These are phyloP conservation scores for Drosophila pseudotakahashii DNA, from an alignment of 2,888 invertebrate species.

Conservation along the genomic window DNA sequence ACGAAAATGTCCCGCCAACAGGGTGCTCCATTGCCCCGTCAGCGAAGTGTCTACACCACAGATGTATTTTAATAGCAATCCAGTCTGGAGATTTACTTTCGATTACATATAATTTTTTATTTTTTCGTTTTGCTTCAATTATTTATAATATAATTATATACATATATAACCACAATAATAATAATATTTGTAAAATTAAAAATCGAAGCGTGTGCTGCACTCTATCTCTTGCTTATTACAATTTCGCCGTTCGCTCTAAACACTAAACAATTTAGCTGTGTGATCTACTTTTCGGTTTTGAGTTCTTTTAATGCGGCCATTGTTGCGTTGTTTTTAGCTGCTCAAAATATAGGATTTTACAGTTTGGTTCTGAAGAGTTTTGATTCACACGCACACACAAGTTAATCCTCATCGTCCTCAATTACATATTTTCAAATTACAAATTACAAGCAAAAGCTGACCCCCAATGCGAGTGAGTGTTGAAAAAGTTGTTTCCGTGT, in stretches of 20 bases:
- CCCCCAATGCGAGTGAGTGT: slow-evolving; percentile 45
- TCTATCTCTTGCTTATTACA: slow-evolving; percentile 68
- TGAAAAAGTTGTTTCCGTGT: slow-evolving; percentile 45
- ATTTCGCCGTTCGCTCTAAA: slow-evolving; percentile 59
- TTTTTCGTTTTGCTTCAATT: slow-evolving; percentile 78
- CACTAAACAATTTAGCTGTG: slow-evolving; percentile 67
- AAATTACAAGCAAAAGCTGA: slow-evolving; percentile 66
- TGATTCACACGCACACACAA: slow-evolving; percentile 43
- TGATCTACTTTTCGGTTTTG: slow-evolving; percentile 24
- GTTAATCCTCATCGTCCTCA: slow-evolving; percentile 11
- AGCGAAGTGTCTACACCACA: slow-evolving; percentile 84
- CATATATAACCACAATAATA: slow-evolving; percentile 82
- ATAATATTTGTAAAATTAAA: slow-evolving; percentile 80
- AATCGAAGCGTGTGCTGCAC: slow-evolving; percentile 80
- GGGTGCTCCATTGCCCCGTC: slow-evolving; percentile 82
- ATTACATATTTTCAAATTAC: slow-evolving; percentile 51
- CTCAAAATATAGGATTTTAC: slow-evolving; percentile 76
- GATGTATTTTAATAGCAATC: slow-evolving; percentile 80
- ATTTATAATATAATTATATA: slow-evolving; percentile 83
- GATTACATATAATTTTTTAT: slow-evolving; percentile 82
- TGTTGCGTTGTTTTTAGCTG: slow-evolving; percentile 50
- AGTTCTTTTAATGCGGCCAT: slow-evolving; percentile 25
- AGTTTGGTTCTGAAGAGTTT: slow-evolving; percentile 51
- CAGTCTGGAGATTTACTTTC: slow-evolving; percentile 36
- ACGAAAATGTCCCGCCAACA: slow-evolving; percentile 72